Percentiles rank a stretch among this genome's conserved stretches.
Evolutionary conservation across 2,797 vertebrate species (phyloP).

Genomic region (Okamejei kenojei): DNA sequence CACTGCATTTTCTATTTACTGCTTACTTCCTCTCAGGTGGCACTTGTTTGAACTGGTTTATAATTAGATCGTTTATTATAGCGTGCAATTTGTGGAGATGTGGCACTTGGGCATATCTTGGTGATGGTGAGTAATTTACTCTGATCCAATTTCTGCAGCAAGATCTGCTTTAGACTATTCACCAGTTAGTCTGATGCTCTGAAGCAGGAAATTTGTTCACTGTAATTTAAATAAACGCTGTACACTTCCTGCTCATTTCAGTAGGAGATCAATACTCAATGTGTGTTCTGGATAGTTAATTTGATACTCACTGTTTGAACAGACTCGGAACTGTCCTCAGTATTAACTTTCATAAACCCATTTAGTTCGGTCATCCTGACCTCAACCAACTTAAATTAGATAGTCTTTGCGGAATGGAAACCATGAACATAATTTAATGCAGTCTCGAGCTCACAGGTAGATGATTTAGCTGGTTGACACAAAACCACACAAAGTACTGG

Average conservation of each 20-base stretch:
- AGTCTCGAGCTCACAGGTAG: background rate
- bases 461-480: background rate
- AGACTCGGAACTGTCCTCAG: background rate
- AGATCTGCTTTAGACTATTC: background rate
- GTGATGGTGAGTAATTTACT: background rate
- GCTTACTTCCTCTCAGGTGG: background rate
- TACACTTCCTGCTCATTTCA: background rate
- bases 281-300: background rate
- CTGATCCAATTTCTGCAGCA: background rate
- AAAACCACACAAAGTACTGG: too few relatives aligned
- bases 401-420: background rate
- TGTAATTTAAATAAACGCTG: background rate
- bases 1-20: background rate
- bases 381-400: slow-evolving; percentile 6
- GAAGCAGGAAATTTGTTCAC: background rate
- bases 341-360: background rate
- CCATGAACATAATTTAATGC: background rate
- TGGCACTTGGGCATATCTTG: background rate
- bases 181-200: background rate
- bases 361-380: background rate
- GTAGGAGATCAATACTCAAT: slow-evolving; percentile 13
- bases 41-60: background rate
- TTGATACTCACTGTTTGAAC: background rate
- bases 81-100: background rate
- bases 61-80: background rate